phyloP scores from a whole-genome alignment of 2,113 vertebrate species.

The Ctenodactylus gundi region DNA sequence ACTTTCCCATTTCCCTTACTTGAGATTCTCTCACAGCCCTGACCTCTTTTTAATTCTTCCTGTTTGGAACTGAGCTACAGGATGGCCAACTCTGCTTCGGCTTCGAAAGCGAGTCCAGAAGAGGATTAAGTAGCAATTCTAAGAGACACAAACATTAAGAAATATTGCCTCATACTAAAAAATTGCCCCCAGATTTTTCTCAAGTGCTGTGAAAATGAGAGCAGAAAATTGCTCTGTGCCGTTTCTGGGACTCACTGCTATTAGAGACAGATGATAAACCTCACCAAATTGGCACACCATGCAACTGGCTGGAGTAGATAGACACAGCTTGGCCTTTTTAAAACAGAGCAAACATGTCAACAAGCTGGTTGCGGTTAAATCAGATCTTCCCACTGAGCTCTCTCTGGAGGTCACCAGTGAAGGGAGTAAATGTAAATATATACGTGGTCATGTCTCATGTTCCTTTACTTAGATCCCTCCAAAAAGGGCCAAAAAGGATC shows the following conservation, averaged over 20 bases:
- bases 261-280: constrained; percentile 78
- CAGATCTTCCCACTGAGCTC: constrained; percentile 67
- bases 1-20: not conserved
- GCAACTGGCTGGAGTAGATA: constrained; percentile 69
- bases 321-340: constrained; percentile 65
- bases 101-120: constrained; percentile 58
- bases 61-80: not conserved
- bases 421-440: constrained; percentile 64
- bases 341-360: constrained; percentile 79
- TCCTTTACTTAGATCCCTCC: constrained; percentile 52
- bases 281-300: constrained; percentile 42
- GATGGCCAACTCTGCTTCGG: not conserved
- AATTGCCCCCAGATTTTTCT: constrained; percentile 76
- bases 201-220: constrained; percentile 73
- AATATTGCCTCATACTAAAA: constrained; percentile 75
- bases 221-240: constrained; percentile 74
- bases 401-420: constrained; percentile 45
- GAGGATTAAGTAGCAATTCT: constrained; percentile 73
- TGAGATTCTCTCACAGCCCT: not conserved
- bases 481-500: not conserved
- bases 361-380: constrained; percentile 78
- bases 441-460: not conserved
- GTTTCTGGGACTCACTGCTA: constrained; percentile 78
- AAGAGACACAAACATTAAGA: constrained; percentile 79
- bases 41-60: not conserved